Percentiles rank a stretch among this genome's conserved stretches.
Conservation (phyloP, 2,797 vertebrate species). For the Cuculus canorus region DNA sequence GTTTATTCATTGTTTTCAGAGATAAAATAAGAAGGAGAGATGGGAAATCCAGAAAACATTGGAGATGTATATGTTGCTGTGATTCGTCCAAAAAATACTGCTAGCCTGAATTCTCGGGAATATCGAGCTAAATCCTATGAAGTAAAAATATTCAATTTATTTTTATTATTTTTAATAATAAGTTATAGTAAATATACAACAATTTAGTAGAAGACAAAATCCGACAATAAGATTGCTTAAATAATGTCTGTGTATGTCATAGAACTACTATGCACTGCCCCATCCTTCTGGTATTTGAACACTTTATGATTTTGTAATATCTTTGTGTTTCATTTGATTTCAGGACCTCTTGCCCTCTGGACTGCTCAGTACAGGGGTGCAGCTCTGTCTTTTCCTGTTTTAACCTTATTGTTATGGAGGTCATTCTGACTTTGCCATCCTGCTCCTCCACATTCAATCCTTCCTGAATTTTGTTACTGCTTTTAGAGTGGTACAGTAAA, state of each 20-base stretch:
- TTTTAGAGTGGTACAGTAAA: background rate
- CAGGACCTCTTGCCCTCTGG: background rate
- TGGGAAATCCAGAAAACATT: constrained; percentile 91
- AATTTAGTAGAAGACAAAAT: background rate
- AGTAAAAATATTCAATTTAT: constrained; percentile 75
- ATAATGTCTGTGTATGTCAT: background rate
- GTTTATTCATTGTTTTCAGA: constrained; percentile 59
- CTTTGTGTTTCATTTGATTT: background rate
- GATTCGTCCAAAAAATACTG: constrained; percentile 94
- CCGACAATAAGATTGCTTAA: background rate
- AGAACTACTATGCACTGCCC: background rate
- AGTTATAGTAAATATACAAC: background rate
- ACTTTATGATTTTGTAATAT: background rate
- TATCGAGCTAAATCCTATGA: constrained; percentile 97
- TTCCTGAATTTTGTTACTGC: background rate
- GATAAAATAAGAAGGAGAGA: constrained; percentile 68
- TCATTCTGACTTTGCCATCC: background rate
- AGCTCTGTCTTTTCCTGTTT: background rate
- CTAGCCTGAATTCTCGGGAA: constrained; percentile 95
- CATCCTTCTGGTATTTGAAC: background rate
- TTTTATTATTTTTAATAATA: background rate
- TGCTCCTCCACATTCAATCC: background rate
- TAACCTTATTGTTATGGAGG: background rate
- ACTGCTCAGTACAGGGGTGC: background rate
- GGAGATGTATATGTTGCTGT: constrained; percentile 95